A percentile compares a stretch with the other conserved stretches of the same genome.
These are phyloP conservation scores for Paramormyrops hopkinsi DNA, from an alignment of 2,797 vertebrate species.

Conservation along the genomic window DNA sequence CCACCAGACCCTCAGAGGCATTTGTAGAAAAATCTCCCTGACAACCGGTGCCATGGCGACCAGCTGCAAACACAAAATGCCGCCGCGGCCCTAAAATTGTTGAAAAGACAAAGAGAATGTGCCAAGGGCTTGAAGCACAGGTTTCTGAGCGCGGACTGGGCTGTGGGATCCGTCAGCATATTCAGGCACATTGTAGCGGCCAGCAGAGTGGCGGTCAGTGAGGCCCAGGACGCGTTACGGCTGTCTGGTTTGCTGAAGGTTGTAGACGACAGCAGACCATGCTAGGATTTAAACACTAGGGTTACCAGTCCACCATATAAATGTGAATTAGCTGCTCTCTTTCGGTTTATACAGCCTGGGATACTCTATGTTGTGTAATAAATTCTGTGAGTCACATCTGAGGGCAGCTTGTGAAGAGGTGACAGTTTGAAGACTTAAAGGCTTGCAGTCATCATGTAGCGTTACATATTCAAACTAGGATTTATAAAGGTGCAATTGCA, in stretches of 20 bases:
- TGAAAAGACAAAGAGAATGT: not conserved
- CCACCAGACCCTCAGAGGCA: not conserved
- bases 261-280: not conserved
- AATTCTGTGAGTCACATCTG: not conserved
- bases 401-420: not conserved
- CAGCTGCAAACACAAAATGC: conserved; percentile 15
- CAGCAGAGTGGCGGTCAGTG: not conserved
- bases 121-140: not conserved
- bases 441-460: not conserved
- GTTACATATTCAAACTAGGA: not conserved
- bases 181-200: not conserved
- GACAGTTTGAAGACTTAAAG: not conserved
- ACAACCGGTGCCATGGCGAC: conserved; percentile 21
- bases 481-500: not conserved
- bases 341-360: not conserved
- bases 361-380: not conserved
- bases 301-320: not conserved
- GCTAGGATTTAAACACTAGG: not conserved
- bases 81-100: not conserved
- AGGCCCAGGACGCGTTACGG: not conserved
- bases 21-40: conserved; percentile 8
- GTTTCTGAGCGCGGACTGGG: not conserved
- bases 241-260: not conserved
- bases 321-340: not conserved
- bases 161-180: too few relatives aligned